These are phyloP conservation scores for Anticlea derivata DNA, from an alignment of 2,888 invertebrate genomes.

Conservation along the genomic window DNA sequence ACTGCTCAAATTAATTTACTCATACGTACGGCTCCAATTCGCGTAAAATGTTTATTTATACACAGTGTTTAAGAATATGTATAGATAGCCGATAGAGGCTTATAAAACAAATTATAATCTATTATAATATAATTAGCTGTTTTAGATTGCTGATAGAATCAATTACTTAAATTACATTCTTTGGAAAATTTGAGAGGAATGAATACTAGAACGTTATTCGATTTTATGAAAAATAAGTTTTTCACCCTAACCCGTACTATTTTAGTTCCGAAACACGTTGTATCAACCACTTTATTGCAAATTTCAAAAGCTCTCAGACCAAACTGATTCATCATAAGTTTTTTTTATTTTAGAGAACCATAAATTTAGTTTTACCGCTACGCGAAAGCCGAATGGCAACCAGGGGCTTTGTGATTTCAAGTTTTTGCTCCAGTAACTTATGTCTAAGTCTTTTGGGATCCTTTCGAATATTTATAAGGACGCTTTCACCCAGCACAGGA, in stretches of 20 bases:
- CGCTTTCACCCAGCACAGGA: conserved; percentile 16
- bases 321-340: conserved; percentile 33
- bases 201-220: no score
- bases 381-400: conserved; percentile 50
- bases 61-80: no score
- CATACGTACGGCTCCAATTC: neutral
- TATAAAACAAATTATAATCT: no score
- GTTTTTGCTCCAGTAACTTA: conserved; percentile 57
- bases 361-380: conserved; percentile 64
- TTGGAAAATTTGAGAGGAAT: no score
- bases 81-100: no score
- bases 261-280: no score
- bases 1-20: no score
- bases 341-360: conserved; percentile 51
- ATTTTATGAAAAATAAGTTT: no score
- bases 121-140: no score
- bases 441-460: conserved; percentile 38
- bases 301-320: conserved; percentile 8
- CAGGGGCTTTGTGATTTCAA: conserved; percentile 54
- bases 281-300: conserved; percentile 20
- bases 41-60: conserved; percentile 26
- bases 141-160: no score
- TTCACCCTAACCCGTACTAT: no score
- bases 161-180: no score
- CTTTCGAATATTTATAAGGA: conserved; percentile 21